Conservation (phyloP, 1,140 invertebrate genomes). For the Semibalanus balanoides region DNA sequence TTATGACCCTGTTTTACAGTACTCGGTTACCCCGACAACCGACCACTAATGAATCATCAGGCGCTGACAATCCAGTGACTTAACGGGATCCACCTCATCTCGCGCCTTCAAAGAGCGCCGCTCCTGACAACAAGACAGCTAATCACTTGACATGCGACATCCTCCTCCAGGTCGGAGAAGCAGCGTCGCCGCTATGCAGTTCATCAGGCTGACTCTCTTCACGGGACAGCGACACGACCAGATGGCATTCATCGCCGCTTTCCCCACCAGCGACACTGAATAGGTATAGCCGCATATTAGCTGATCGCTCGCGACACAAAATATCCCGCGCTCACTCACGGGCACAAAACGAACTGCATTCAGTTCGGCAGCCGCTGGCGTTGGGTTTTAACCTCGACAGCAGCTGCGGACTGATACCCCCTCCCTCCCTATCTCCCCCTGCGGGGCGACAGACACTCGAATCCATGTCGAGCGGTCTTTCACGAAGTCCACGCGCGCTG, state of each 20-base stretch:
- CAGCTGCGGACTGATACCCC: neutral
- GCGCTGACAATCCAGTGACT: too few relatives aligned
- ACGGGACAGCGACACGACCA: neutral
- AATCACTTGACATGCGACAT: too few relatives aligned
- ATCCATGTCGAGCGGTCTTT: neutral
- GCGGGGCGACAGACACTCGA: neutral
- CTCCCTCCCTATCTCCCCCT: too few relatives aligned
- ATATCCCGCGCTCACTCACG: neutral
- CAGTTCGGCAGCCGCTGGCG: neutral
- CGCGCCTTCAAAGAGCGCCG: too few relatives aligned
- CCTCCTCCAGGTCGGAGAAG: too few relatives aligned
- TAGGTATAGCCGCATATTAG: neutral
- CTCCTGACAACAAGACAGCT: too few relatives aligned
- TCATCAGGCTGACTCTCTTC: too few relatives aligned
- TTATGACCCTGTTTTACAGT: too few relatives aligned
- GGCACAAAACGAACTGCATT: neutral
- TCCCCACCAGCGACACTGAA: neutral
- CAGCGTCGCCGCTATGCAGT: too few relatives aligned
- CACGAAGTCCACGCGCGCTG: neutral
- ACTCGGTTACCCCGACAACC: too few relatives aligned
- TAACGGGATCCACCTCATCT: too few relatives aligned
- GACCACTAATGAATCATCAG: too few relatives aligned
- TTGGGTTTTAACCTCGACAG: neutral
- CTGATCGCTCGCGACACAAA: neutral
- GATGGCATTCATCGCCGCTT: neutral